phyloP scores from a whole-genome alignment of 1,140 invertebrate species.

The Bradynema listronoti region DNA sequence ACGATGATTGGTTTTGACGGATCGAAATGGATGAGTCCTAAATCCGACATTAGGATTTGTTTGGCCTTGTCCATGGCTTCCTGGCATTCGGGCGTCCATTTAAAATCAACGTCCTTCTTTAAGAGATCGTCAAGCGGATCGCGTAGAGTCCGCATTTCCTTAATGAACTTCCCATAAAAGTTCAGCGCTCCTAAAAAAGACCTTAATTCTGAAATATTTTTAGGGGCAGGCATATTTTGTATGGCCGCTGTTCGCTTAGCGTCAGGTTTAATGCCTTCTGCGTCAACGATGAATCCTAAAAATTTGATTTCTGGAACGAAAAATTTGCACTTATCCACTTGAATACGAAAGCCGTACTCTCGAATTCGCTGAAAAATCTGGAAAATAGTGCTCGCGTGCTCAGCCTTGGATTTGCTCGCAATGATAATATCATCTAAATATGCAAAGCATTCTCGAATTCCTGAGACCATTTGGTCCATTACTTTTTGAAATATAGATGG shows the following conservation, averaged over 20 bases:
- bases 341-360: too few species aligned
- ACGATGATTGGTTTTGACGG: slow-evolving; percentile 55
- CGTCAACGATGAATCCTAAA: too few species aligned
- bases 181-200: slow-evolving; percentile 46
- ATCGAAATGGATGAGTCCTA: slow-evolving; percentile 58
- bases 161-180: slow-evolving; percentile 33
- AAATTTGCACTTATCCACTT: too few species aligned
- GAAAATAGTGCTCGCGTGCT: too few species aligned
- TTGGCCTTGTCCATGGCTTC: slow-evolving; percentile 46
- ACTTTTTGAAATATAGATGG: slow-evolving; percentile 62
- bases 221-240: too few species aligned
- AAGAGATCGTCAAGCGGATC: slow-evolving; percentile 25
- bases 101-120: slow-evolving; percentile 21
- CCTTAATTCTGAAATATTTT: slow-evolving; percentile 8
- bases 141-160: slow-evolving; percentile 17
- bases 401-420: neutral
- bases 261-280: too few species aligned
- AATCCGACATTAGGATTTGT: slow-evolving; percentile 35
- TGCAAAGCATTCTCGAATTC: slow-evolving; percentile 36
- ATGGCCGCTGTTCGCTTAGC: too few species aligned
- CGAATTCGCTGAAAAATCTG: too few species aligned
- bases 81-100: slow-evolving; percentile 5
- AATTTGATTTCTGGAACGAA: too few species aligned
- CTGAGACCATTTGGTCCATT: slow-evolving; percentile 60
- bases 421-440: slow-evolving; percentile 38